These are phyloP conservation scores for Camelus dromedarius DNA, from an alignment of 2,113 vertebrate species.

Conservation along the genomic window DNA sequence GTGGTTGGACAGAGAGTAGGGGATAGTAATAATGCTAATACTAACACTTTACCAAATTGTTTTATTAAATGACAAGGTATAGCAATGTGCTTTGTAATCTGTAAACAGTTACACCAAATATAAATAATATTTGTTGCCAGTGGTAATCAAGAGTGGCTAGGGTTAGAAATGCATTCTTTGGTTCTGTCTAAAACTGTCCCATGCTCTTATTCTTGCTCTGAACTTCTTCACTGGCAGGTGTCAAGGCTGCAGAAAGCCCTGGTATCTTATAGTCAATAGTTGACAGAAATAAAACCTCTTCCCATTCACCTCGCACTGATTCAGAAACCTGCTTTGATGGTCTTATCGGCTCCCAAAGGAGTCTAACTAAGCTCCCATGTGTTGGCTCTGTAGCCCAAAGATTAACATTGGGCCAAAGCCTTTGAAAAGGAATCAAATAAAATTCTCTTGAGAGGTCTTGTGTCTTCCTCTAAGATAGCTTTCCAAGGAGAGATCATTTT, in stretches of 20 bases:
- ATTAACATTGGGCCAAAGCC: not conserved
- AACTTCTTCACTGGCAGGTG: not conserved
- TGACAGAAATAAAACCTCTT: conserved; percentile 52
- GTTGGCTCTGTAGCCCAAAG: not conserved
- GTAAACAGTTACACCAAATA: not conserved
- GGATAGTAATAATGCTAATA: not conserved
- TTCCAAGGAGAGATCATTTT: conserved; percentile 26
- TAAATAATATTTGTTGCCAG: conserved; percentile 19
- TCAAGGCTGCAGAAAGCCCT: not conserved
- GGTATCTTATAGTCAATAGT: not conserved
- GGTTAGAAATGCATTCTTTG: conserved; percentile 52
- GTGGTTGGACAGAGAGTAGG: not conserved
- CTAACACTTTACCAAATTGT: not conserved
- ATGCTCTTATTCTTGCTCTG: not conserved
- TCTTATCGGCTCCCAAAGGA: not conserved
- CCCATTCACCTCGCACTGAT: conserved; percentile 1
- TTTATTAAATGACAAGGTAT: not conserved
- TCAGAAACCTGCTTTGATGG: not conserved
- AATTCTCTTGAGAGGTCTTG: conserved; percentile 4
- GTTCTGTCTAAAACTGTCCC: conserved; percentile 22
- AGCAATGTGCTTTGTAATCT: conserved; percentile 36
- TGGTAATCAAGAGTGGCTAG: not conserved
- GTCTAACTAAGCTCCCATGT: not conserved
- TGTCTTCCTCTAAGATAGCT: conserved; percentile 16
- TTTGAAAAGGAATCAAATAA: conserved; percentile 54